Conservation (phyloP, 2,888 invertebrate genomes). For the Pseudanteris insignis region DNA sequence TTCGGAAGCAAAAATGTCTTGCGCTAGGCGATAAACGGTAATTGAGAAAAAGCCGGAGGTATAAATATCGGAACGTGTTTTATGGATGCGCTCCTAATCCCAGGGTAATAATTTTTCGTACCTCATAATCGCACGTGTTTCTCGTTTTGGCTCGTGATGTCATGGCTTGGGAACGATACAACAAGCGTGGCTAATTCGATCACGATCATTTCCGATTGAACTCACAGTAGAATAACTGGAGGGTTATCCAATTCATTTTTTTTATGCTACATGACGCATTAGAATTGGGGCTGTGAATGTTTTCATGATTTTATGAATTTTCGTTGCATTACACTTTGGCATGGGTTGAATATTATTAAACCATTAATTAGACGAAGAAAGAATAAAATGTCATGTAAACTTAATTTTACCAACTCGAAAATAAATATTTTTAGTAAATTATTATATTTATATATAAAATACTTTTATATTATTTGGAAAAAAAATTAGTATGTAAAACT, state of each 20-base stretch:
- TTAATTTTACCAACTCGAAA: too few species aligned
- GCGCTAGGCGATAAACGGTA: conserved; percentile 9
- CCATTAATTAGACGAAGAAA: too few species aligned
- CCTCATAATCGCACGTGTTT: conserved; percentile 20
- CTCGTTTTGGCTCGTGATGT: conserved; percentile 17
- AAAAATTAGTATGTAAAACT: too few species aligned
- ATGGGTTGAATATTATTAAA: too few species aligned
- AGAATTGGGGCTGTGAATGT: too few species aligned
- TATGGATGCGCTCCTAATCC: conserved; percentile 6
- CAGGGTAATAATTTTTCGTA: conserved; percentile 14
- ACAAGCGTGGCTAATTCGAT: conserved; percentile 17
- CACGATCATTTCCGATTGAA: conserved; percentile 21
- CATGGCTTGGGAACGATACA: conserved; percentile 13
- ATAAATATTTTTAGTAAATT: too few species aligned
- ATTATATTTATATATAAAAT: too few species aligned
- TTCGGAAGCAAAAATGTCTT: too few species aligned
- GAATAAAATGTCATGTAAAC: too few species aligned
- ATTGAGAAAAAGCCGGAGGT: conserved; percentile 2
- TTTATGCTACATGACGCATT: conserved; percentile 1
- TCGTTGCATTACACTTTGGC: too few species aligned
- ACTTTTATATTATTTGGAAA: too few species aligned
- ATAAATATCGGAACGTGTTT: conserved; percentile 7
- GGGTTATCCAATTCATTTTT: conserved; percentile 1
- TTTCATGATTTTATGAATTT: too few species aligned
- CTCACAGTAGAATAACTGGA: conserved; percentile 5